These are phyloP conservation scores for Ophioninae sp. DNA, from an alignment of 2,888 invertebrate species.

Conservation along the genomic window DNA sequence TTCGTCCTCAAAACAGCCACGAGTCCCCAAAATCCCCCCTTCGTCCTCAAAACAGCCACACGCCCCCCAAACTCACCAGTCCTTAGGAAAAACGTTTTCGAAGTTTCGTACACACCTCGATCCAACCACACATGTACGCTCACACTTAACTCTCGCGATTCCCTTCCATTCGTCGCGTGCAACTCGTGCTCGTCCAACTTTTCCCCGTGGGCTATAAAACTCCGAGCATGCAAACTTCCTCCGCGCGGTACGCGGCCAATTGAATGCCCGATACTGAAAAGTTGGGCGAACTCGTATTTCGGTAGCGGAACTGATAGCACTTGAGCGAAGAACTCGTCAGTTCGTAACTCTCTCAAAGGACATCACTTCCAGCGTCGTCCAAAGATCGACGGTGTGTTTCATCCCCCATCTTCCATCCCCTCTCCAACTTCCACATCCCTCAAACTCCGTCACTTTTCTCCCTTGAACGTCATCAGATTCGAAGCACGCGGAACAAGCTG, in stretches of 20 bases:
- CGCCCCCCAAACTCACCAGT: not conserved
- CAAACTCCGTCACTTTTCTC: too few relatives aligned
- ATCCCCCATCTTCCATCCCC: not conserved
- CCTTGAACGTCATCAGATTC: slow-evolving; percentile 38
- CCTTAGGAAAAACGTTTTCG: not conserved
- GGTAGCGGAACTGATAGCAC: slow-evolving; percentile 7
- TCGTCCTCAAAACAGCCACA: not conserved
- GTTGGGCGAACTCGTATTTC: slow-evolving; percentile 16
- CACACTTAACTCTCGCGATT: too few relatives aligned
- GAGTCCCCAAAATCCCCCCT: not conserved
- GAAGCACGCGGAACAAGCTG: slow-evolving; percentile 25
- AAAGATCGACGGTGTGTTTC: slow-evolving; percentile 1
- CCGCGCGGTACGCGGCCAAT: too few relatives aligned
- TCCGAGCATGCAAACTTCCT: not conserved
- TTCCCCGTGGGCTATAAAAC: not conserved
- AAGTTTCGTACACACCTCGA: not conserved
- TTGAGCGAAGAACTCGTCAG: too few relatives aligned
- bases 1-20: too few relatives aligned
- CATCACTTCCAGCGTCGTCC: not conserved
- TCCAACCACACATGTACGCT: too few relatives aligned
- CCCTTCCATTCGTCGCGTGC: too few relatives aligned
- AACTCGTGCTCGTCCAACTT: not conserved
- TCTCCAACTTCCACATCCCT: too few relatives aligned
- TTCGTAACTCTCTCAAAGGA: slow-evolving; percentile 5
- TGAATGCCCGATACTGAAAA: not conserved